Percentiles rank a stretch among this genome's conserved stretches.
Conservation (phyloP, 2,888 invertebrate species). For the Campoplex capitator region DNA sequence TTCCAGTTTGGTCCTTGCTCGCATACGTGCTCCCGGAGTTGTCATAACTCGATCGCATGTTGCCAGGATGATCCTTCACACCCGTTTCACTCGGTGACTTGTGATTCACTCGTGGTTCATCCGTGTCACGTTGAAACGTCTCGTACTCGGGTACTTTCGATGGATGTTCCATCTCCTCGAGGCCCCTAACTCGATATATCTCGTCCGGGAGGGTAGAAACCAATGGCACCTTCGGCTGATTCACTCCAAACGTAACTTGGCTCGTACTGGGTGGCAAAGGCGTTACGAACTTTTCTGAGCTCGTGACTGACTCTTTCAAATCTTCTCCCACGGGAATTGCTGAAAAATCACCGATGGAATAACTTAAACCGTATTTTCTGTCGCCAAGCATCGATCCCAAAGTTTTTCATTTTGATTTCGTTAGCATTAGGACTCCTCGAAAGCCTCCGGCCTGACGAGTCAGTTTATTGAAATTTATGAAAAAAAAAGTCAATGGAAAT, state of each 20-base stretch:
- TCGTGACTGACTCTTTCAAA: conserved; percentile 40
- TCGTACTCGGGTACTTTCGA: conserved; percentile 20
- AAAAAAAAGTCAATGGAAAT: not conserved
- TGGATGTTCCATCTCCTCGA: conserved; percentile 38
- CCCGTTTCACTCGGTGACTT: conserved; percentile 46
- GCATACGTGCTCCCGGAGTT: conserved; percentile 51
- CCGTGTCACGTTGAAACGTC: conserved; percentile 46
- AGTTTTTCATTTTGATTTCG: conserved; percentile 26
- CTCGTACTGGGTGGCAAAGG: conserved; percentile 51
- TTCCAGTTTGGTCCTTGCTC: conserved; percentile 41
- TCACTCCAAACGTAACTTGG: conserved; percentile 57
- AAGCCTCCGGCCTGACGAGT: not conserved
- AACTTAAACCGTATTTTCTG: conserved; percentile 32
- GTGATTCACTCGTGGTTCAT: conserved; percentile 53
- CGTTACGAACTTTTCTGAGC: conserved; percentile 64
- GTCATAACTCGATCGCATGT: conserved; percentile 62
- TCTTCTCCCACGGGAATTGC: conserved; percentile 51
- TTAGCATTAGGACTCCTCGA: not conserved
- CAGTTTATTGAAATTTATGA: not conserved
- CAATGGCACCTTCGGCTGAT: conserved; percentile 34
- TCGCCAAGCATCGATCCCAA: conserved; percentile 21
- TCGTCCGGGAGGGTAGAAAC: conserved; percentile 43
- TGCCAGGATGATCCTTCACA: conserved; percentile 44
- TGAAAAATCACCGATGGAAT: conserved; percentile 55
- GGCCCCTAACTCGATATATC: conserved; percentile 38